Evolutionary conservation across 1,140 invertebrate genomes (phyloP).

Genomic region (Drosophila lowei): DNA sequence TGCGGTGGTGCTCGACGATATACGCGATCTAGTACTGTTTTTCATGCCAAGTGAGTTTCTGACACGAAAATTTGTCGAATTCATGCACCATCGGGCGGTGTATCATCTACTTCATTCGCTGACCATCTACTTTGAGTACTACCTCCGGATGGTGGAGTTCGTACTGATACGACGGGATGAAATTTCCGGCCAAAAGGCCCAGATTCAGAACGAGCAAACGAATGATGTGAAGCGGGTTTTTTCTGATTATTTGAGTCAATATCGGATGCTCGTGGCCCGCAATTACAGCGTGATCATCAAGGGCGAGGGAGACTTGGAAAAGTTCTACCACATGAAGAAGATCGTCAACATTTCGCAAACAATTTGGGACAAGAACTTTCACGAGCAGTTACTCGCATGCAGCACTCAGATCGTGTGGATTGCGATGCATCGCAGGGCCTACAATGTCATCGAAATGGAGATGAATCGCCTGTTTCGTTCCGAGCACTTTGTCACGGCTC

Average conservation of each 20-base stretch:
- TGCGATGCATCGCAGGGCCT: slow-evolving; percentile 64
- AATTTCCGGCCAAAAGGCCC: slow-evolving; percentile 39
- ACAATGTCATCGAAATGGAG: slow-evolving; percentile 72
- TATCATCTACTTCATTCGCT: slow-evolving; percentile 60
- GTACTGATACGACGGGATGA: slow-evolving; percentile 74
- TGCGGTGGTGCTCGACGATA: slow-evolving; percentile 55
- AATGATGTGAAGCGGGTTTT: slow-evolving; percentile 63
- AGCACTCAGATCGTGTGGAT: slow-evolving; percentile 73
- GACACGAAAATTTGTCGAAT: slow-evolving; percentile 49
- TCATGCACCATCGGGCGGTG: slow-evolving; percentile 57
- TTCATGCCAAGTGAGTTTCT: slow-evolving; percentile 62
- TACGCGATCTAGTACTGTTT: slow-evolving; percentile 70
- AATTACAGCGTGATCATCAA: slow-evolving; percentile 69
- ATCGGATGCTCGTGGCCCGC: slow-evolving; percentile 71
- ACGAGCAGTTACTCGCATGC: slow-evolving; percentile 69
- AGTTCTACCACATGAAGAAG: slow-evolving; percentile 66
- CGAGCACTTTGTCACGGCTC: slow-evolving; percentile 60
- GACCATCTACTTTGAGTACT: slow-evolving; percentile 79
- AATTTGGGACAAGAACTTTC: slow-evolving; percentile 59
- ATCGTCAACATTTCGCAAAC: slow-evolving; percentile 57
- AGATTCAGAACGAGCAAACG: slow-evolving; percentile 69
- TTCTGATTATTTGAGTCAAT: slow-evolving; percentile 66
- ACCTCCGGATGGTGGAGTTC: slow-evolving; percentile 71
- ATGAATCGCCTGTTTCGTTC: slow-evolving; percentile 75
- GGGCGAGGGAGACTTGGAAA: slow-evolving; percentile 49